phyloP scores from a whole-genome alignment of 2,113 vertebrate genomes.

The Rhabdomys dilectus region DNA sequence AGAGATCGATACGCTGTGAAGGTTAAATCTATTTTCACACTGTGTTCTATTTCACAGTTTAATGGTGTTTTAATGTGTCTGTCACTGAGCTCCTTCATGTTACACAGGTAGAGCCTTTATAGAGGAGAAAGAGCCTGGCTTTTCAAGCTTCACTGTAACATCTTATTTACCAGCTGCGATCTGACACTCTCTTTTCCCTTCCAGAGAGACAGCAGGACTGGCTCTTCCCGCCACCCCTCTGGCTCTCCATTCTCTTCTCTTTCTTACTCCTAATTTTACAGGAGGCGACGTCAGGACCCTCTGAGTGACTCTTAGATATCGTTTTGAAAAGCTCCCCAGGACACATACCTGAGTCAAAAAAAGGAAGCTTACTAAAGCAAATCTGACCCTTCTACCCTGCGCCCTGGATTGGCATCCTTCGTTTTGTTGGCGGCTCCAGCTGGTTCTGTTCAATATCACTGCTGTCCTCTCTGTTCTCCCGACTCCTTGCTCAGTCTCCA shows the following conservation, averaged over 20 bases:
- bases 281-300: conserved; percentile 19
- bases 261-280: conserved; percentile 52
- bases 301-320: conserved; percentile 23
- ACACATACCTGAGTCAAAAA: not conserved
- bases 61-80: conserved; percentile 95
- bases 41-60: conserved; percentile 94
- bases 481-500: not conserved
- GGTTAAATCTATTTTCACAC: conserved; percentile 94
- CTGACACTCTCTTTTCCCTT: conserved; percentile 80
- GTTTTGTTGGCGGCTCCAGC: not conserved
- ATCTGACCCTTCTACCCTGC: not conserved
- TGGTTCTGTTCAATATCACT: not conserved
- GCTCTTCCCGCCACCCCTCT: conserved; percentile 41
- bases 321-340: conserved; percentile 47
- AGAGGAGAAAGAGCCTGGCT: conserved; percentile 84
- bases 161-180: conserved; percentile 89
- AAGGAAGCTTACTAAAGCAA: not conserved
- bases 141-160: conserved; percentile 86
- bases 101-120: conserved; percentile 88
- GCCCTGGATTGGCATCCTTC: not conserved
- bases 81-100: conserved; percentile 90
- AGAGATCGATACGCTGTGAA: conserved; percentile 91
- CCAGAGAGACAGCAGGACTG: conserved; percentile 65
- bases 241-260: not conserved
- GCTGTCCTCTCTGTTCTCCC: not conserved